These are phyloP conservation scores for Bubo blakistoni DNA, from an alignment of 2,113 vertebrate species.

Conservation along the genomic window DNA sequence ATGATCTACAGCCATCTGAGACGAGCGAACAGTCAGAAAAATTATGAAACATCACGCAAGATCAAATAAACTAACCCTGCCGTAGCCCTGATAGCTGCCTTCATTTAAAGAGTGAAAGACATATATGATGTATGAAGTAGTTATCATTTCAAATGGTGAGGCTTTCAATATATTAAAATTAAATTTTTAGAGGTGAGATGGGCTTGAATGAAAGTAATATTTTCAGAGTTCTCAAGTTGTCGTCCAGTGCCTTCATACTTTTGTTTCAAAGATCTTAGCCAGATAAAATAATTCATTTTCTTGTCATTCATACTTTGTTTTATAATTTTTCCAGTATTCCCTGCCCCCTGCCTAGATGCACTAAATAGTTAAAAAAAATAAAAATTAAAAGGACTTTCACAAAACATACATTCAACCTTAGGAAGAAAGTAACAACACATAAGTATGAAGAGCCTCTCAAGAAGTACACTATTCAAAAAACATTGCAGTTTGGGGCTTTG, in stretches of 20 bases:
- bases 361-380: neutral
- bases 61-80: slow-evolving; percentile 28
- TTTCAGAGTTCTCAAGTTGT: neutral
- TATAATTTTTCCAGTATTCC: neutral
- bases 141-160: slow-evolving; percentile 21
- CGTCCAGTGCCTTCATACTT: neutral
- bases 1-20: neutral
- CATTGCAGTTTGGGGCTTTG: neutral
- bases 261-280: neutral
- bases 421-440: neutral
- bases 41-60: neutral
- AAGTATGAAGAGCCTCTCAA: neutral
- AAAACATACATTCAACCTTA: neutral
- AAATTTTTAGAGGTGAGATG: slow-evolving; percentile 22
- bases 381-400: neutral
- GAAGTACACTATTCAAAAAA: neutral
- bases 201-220: slow-evolving; percentile 7
- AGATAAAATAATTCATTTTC: slow-evolving; percentile 8
- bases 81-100: neutral
- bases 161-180: slow-evolving; percentile 42
- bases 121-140: neutral
- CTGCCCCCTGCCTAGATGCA: neutral
- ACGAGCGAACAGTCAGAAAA: neutral
- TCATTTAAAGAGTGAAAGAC: slow-evolving; percentile 6
- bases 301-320: neutral